Conservation (phyloP, 92 coral and sea anemone genomes). For the Blastomussa wellsi region DNA sequence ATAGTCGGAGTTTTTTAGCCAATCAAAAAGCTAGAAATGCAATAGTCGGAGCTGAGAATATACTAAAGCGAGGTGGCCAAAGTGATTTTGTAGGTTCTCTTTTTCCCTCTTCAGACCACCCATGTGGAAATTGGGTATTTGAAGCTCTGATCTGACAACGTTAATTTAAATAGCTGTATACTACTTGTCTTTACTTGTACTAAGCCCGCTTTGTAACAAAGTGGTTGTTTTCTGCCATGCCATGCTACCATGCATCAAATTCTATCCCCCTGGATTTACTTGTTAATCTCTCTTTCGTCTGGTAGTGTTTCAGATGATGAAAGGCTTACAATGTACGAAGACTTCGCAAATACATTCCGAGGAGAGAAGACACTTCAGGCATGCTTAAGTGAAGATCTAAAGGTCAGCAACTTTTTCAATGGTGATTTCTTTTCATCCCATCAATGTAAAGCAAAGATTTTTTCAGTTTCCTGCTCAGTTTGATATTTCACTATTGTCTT, state of each 20-base stretch:
- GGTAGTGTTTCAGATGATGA: conserved; percentile 89
- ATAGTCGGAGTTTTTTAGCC: too few relatives aligned
- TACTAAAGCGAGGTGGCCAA: too few relatives aligned
- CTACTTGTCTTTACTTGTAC: too few relatives aligned
- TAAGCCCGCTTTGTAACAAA: not conserved
- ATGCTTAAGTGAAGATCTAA: conserved; percentile 88
- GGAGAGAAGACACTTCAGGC: conserved; percentile 81
- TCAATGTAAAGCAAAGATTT: not conserved
- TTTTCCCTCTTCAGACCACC: too few relatives aligned
- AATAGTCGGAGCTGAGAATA: too few relatives aligned
- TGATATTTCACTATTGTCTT: not conserved
- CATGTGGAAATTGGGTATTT: too few relatives aligned
- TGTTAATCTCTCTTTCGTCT: not conserved
- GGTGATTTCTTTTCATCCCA: not conserved
- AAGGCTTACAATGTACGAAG: conserved; percentile 94
- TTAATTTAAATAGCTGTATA: too few relatives aligned
- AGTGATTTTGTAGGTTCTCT: too few relatives aligned
- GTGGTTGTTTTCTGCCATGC: not conserved
- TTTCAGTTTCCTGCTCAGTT: not conserved
- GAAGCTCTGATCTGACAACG: too few relatives aligned
- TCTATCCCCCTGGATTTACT: not conserved
- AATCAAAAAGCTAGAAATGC: too few relatives aligned
- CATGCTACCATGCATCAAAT: not conserved
- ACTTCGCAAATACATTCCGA: conserved; percentile 82
- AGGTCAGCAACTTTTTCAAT: conserved; percentile 47